Percentiles rank a stretch among this genome's conserved stretches.
Conservation (phyloP, 2,113 vertebrate species). For the Aramus guarauna region DNA sequence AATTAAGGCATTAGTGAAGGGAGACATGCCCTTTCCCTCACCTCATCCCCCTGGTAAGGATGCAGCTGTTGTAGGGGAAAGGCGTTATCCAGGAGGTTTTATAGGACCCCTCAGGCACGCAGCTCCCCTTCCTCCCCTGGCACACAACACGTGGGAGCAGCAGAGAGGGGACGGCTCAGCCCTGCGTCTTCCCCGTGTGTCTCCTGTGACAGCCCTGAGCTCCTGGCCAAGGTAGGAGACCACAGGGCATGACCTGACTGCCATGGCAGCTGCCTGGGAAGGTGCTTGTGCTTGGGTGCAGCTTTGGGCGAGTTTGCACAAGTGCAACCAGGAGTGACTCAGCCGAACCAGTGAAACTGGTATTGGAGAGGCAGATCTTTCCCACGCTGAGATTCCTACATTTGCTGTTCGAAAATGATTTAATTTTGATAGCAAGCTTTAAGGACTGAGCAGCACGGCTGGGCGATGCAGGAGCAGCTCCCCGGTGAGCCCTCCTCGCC, state of each 20-base stretch:
- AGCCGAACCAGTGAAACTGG: not conserved
- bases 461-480: not conserved
- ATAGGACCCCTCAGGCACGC: accelerated
- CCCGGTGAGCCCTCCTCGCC: accelerated
- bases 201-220: not conserved
- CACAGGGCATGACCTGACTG: accelerated
- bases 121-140: not conserved
- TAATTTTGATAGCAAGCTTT: accelerated
- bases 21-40: not conserved
- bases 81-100: not conserved
- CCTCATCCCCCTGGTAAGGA: not conserved
- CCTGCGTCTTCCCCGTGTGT: accelerated
- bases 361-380: not conserved
- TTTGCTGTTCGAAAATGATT: not conserved
- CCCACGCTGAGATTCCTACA: not conserved
- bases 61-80: not conserved
- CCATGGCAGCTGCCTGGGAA: accelerated
- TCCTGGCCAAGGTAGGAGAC: not conserved
- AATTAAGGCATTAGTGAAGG: not conserved
- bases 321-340: not conserved
- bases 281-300: not conserved
- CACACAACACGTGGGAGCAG: not conserved
- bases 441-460: accelerated
- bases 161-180: not conserved
- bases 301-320: not conserved